Base-by-base conservation (phyloP, 2,797 vertebrate species). In the Syncerus caffer region DNA sequence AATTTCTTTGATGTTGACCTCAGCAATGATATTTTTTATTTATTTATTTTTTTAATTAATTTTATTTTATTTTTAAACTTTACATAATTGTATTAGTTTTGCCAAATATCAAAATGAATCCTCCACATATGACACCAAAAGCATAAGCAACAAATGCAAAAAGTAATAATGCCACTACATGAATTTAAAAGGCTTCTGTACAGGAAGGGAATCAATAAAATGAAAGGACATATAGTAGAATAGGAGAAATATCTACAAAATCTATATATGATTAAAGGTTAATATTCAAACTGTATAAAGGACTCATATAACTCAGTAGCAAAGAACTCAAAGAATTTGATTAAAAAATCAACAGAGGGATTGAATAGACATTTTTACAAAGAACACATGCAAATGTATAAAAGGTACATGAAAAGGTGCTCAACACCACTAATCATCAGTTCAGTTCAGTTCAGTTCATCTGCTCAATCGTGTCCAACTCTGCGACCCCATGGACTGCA, bases 381-480 rank as follows among this genome's bases (percentile, higher is more conserved):
- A 53, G 47, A n/a, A 80, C 3, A 23, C 11, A 87, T 16, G 50
- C 7, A 50, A 25, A 67, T 64, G 21, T 15, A 23, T n/a, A 86
- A 34, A 21, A 64, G 8, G 4, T n/a, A 34, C 1, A 64, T 86
- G 45, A 34, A 50, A 86, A 86, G 2, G 19, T 34, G n/a, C 31
- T 50, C 60, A 67, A 67, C 7, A 86, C 7, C 29, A 67, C 85
- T 34, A 67, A 51, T 67, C 19, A 50, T 45, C 45, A 67, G 45
- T 34, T 67, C 17, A 71, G 19, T 34, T 67, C 17, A 71, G 19
- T 38, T 71, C n/a, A 71, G n/a, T 71, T 71, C n/a, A 71, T 19
- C 71, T 71, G 19, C 4, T 71, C n/a, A 71, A 0, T 71, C 1
- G 0, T 5, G n/a, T 38, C 19, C 0, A 1, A 71, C 19, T 71